Conservation (phyloP, 2,888 invertebrate species). For the Limnephilus rhombicus region DNA sequence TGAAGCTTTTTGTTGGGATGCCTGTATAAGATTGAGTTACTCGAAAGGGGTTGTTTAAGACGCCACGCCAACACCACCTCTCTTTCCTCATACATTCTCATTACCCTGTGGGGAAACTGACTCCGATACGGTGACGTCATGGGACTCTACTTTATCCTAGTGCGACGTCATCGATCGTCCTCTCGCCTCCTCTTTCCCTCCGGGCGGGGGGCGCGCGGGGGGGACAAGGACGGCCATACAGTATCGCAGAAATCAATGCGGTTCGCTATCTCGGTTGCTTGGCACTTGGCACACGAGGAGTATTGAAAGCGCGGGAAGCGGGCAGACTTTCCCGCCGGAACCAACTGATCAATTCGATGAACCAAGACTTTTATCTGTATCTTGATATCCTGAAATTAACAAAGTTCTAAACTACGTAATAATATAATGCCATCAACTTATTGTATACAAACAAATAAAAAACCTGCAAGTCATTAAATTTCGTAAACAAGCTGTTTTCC, state of each 20-base stretch:
- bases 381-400: background rate
- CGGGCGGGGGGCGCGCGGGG: slow-evolving; percentile 13
- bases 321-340: slow-evolving; percentile 37
- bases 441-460: too few relatives aligned
- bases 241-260: slow-evolving; percentile 57
- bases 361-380: background rate
- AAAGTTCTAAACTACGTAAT: background rate
- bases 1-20: background rate
- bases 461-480: too few relatives aligned
- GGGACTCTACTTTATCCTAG: slow-evolving; percentile 47
- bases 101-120: slow-evolving; percentile 47
- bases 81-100: slow-evolving; percentile 35
- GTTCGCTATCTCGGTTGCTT: slow-evolving; percentile 50
- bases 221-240: slow-evolving; percentile 37
- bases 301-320: slow-evolving; percentile 51
- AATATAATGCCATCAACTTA: background rate
- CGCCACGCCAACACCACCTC: slow-evolving; percentile 7
- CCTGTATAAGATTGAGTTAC: background rate
- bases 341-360: slow-evolving; percentile 20
- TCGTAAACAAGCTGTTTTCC: too few relatives aligned
- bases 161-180: slow-evolving; percentile 58
- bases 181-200: slow-evolving; percentile 37
- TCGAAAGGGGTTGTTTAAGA: slow-evolving; percentile 8
- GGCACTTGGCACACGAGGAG: slow-evolving; percentile 27
- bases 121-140: slow-evolving; percentile 48